phyloP scores from a whole-genome alignment of 1,140 invertebrate genomes.

The Meteorus sp. region DNA sequence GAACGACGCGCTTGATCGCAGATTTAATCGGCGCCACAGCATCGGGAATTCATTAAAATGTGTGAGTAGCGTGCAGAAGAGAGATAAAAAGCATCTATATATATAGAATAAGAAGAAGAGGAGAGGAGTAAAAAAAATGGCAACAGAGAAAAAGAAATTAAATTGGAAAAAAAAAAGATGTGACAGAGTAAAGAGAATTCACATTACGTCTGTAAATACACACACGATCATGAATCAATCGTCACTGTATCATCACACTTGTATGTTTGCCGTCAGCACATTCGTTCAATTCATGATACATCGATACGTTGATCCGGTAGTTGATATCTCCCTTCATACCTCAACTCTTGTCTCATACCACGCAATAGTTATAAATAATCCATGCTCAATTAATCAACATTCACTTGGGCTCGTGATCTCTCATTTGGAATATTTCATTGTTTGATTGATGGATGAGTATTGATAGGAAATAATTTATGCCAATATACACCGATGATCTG shows the following conservation, averaged over 20 bases:
- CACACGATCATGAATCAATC: conserved; percentile 21
- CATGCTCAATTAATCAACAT: not conserved
- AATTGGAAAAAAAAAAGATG: not conserved
- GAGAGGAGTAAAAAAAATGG: not conserved
- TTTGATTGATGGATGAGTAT: no score
- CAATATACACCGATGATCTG: no score
- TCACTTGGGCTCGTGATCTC: no score
- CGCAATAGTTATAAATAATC: conserved; percentile 11
- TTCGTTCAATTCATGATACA: no score
- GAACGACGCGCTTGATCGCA: conserved; percentile 15
- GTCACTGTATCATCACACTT: conserved; percentile 10
- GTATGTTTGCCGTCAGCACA: not conserved
- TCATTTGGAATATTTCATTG: no score
- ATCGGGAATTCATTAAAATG: conserved; percentile 23
- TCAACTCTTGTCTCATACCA: not conserved
- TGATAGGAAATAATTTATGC: no score
- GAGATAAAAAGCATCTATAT: conserved; percentile 9
- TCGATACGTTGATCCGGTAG: conserved; percentile 12
- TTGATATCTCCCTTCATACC: not conserved
- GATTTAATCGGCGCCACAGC: conserved; percentile 19
- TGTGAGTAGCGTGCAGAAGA: not conserved
- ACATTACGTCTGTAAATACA: not conserved
- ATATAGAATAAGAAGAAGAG: not conserved
- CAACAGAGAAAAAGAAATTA: no score
- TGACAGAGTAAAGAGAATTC: conserved; percentile 13